These are phyloP conservation scores for Sitodiplosis mosellana DNA, from an alignment of 1,140 invertebrate genomes.

Conservation along the genomic window DNA sequence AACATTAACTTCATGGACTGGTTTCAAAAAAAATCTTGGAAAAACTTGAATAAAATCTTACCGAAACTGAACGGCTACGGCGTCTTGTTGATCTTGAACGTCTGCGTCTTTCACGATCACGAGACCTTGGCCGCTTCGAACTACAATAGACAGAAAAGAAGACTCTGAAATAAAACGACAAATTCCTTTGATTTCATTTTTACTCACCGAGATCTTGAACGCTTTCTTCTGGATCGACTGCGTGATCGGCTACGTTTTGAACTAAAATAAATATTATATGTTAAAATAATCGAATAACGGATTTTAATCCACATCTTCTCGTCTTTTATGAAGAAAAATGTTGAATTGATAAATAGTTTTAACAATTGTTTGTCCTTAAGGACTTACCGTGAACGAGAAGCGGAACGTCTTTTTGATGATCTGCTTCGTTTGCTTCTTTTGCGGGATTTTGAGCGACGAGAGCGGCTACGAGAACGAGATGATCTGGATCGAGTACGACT, in stretches of 20 bases:
- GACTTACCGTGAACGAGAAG: constrained; percentile 24
- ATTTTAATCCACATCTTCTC: constrained; percentile 22
- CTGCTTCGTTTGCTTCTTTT: constrained; percentile 29
- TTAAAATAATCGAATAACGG: constrained; percentile 34
- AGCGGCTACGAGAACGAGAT: constrained; percentile 40
- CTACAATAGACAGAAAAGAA: no score
- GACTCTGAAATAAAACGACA: constrained; percentile 5
- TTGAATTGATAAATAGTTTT: neutral
- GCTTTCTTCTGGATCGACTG: constrained; percentile 25
- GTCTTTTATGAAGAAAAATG: neutral
- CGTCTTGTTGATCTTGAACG: constrained; percentile 16
- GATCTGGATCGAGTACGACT: constrained; percentile 37
- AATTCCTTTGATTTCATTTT: constrained; percentile 17
- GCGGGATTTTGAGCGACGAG: constrained; percentile 33
- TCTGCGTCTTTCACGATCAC: constrained; percentile 11
- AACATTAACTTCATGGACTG: no score
- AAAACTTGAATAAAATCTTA: no score
- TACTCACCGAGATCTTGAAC: constrained; percentile 31
- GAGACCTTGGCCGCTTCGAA: constrained; percentile 13
- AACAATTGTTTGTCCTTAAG: constrained; percentile 1
- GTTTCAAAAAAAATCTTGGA: no score
- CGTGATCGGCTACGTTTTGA: constrained; percentile 25
- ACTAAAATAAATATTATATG: constrained; percentile 20
- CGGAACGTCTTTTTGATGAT: constrained; percentile 32
- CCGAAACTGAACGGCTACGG: constrained; percentile 13